Conservation (phyloP, 2,113 vertebrate genomes). For the Aegotheles bennettii region DNA sequence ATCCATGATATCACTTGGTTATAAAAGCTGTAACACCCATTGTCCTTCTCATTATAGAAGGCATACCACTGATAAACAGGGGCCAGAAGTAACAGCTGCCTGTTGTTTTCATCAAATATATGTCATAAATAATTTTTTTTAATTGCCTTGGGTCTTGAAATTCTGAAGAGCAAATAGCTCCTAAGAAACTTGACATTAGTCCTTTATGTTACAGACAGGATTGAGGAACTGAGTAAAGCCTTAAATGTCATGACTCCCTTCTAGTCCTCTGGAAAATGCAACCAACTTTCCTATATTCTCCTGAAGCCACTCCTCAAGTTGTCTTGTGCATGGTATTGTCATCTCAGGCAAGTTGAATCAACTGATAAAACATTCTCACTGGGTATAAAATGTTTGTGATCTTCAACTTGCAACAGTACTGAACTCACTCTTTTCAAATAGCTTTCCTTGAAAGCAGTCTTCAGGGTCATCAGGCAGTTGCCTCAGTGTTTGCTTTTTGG, state of each 20-base stretch:
- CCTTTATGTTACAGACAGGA: not conserved
- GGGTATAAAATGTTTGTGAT: not conserved
- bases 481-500: not conserved
- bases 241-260: not conserved
- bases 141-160: not conserved
- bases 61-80: not conserved
- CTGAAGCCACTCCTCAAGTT: not conserved
- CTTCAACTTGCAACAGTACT: not conserved
- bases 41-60: not conserved
- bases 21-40: not conserved
- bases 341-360: not conserved
- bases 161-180: not conserved
- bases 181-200: not conserved
- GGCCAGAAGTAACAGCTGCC: not conserved
- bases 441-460: not conserved
- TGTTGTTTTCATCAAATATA: not conserved
- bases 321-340: not conserved
- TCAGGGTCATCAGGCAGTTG: not conserved
- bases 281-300: not conserved
- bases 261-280: not conserved
- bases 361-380: not conserved
- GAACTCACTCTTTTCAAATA: not conserved
- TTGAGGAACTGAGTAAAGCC: not conserved
- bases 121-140: not conserved
- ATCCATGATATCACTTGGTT: not conserved